Evolutionary conservation across 2,113 vertebrate species (phyloP), one percentile per base, ranked within the genome.

Genomic region (Labeo catla): DNA sequence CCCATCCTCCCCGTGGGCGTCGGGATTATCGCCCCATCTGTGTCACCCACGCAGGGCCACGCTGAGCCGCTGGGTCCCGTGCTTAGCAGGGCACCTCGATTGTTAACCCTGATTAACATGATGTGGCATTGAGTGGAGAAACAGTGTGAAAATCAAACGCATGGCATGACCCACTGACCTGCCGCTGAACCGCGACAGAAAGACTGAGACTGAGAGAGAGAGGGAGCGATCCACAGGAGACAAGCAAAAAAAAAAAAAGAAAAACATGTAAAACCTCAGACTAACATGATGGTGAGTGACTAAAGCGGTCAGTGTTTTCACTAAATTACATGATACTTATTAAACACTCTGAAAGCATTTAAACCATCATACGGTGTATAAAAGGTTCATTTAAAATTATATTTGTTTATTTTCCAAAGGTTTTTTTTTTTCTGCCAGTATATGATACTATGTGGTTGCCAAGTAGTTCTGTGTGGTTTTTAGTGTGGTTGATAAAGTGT

Each of bases 61-160:
- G 59, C 87, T 93, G 94, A 94, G 94, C 93, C 87, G 92, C 89
- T 89, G 92, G 92, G 91, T 90, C 89, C 91, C 83, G 90, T 87
- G 92, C 93, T 92, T 90, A 91, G 91, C 88, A 90, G 93, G 91
- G 90, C 92, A 84, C 91, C 81, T 82, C 89, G 87, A 86, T 95
- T 92, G 93, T 95, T 95, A 95, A 94, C 93, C 94, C 94, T 91
- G 94, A 95, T 95, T 95, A 95, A 94, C 91, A 91, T 94, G 93
- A 95, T 89, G 94, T 93, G 93, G 88, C 87, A 84, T 87, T 94
- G 85, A 84, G 90, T 89, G 90, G 88, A 90, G 88, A 88, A 94
- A 91, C 92, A 91, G 94, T 95, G 94, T 94, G 93, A 94, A 95
- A 94, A 95, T 93, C 92, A 89, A 92, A 89, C 79, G 76, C 87